Base-by-base conservation (phyloP, 1,140 invertebrate species). In the Scaptomyza graminum region DNA sequence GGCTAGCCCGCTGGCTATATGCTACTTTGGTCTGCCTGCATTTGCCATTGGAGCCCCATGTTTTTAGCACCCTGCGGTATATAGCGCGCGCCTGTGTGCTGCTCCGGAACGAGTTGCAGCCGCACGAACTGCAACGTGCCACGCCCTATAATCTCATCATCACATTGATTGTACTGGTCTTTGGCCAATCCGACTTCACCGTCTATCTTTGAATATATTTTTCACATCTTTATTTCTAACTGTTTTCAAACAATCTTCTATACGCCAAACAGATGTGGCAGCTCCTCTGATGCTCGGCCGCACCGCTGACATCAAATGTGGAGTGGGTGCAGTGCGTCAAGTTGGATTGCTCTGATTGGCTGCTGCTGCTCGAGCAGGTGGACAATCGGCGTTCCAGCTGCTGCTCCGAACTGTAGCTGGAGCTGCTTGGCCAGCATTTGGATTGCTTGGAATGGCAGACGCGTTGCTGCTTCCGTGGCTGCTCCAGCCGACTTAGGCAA, bases 1-100 rank as follows among this genome's bases (percentile, higher is more conserved):
- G 90, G 90, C 55, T 91, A 0, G 90, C 89, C 0, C 76, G 69
- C 5, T 91, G 90, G 90, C 47, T 91, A 0, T 91, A 91, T 70
- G 83, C 83, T 16, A 77, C 76, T 11, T 18, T 91, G 15, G 76
- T 77, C 6, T 91, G 89, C 8, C 60, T 91, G 8, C 85, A 91
- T 44, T 57, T 91, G 39, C 90, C 90, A 0, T 54, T 91, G 37
- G 90, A 91, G 60, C 90, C 90, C 0, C 51, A 89, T 57, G 89
- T 91, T 12, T 90, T 76, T 31, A 91, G 87, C 55, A 89, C 84
- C 0, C 52, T 91, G 52, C 73, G 90, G 0, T 74, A 72, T 5
- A 90, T 91, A 18, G 90, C 78, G 3, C 78, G 91, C 7, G 57
- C 74, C 39, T 90, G 83, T 56, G 76, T 91, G 15, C 47, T 70